phyloP scores from a whole-genome alignment of 2,113 vertebrate species.

The Danionella cerebrum region DNA sequence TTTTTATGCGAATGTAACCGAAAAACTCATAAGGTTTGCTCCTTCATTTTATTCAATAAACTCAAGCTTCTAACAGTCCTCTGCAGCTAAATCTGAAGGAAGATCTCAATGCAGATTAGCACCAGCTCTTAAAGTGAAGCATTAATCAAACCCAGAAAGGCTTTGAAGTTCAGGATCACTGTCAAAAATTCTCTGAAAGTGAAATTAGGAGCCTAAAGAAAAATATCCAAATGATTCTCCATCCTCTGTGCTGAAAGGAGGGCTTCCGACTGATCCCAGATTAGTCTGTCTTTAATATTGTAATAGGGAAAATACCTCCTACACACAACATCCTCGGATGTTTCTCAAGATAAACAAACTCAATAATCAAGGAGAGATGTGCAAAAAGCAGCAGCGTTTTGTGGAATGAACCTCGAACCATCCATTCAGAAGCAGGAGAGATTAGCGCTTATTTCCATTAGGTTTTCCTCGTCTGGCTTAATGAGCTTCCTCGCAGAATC shows the following conservation, averaged over 20 bases:
- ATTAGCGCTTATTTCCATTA: slow-evolving; percentile 6
- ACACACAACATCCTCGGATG: background rate
- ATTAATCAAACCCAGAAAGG: slow-evolving; percentile 50
- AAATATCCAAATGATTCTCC: background rate
- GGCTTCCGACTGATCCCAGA: background rate
- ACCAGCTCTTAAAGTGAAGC: slow-evolving; percentile 55
- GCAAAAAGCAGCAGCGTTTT: background rate
- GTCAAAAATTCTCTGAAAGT: slow-evolving; percentile 38
- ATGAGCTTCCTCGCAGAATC: background rate
- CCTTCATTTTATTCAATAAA: background rate
- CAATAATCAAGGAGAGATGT: background rate
- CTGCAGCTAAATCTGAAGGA: slow-evolving; percentile 29
- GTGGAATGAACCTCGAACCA: slow-evolving; percentile 1
- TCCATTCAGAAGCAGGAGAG: background rate
- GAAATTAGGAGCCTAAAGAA: slow-evolving; percentile 33
- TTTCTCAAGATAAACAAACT: background rate
- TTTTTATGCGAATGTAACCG: too few species aligned
- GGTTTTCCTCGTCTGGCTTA: background rate
- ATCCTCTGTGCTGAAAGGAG: background rate
- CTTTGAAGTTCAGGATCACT: slow-evolving; percentile 52
- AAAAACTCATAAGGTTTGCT: too few species aligned
- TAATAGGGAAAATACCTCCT: background rate
- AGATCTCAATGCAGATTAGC: slow-evolving; percentile 32
- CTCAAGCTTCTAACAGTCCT: background rate
- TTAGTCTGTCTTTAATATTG: background rate